A percentile compares a stretch with the other conserved stretches of the same genome.
Conservation (phyloP, 2,888 invertebrate genomes). For the Campoletis raptor region DNA sequence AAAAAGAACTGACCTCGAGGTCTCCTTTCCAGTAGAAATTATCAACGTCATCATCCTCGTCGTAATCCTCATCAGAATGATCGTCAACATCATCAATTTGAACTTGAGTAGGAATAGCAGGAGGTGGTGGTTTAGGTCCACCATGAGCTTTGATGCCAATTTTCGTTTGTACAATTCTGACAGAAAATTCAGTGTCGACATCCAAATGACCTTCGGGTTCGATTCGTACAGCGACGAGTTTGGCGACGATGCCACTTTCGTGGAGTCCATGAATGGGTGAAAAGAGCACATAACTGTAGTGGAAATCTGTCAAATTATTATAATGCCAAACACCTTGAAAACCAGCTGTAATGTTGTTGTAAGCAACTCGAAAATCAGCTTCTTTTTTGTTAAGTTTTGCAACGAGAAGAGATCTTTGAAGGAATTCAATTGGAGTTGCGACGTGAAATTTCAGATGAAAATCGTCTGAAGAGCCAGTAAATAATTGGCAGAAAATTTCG, state of each 20-base stretch:
- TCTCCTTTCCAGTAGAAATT: slow-evolving; percentile 87
- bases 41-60: slow-evolving; percentile 84
- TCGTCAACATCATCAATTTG: slow-evolving; percentile 63
- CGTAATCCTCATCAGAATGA: slow-evolving; percentile 72
- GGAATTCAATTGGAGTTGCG: slow-evolving; percentile 90
- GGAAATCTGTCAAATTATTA: slow-evolving; percentile 89
- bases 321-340: slow-evolving; percentile 93
- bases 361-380: slow-evolving; percentile 91
- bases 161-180: slow-evolving; percentile 90
- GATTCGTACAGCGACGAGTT: slow-evolving; percentile 88
- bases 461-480: slow-evolving; percentile 86
- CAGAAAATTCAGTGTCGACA: slow-evolving; percentile 90
- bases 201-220: slow-evolving; percentile 64
- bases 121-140: slow-evolving; percentile 79
- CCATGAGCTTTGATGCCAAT: slow-evolving; percentile 82
- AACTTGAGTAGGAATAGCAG: slow-evolving; percentile 73
- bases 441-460: slow-evolving; percentile 91
- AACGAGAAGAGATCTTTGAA: slow-evolving; percentile 89
- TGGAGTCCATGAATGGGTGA: slow-evolving; percentile 92
- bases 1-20: slow-evolving; percentile 85
- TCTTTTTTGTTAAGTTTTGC: slow-evolving; percentile 90
- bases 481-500: slow-evolving; percentile 89
- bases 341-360: slow-evolving; percentile 91
- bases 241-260: slow-evolving; percentile 91
- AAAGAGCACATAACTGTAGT: slow-evolving; percentile 91